Evolutionary conservation across 2,113 vertebrate species (phyloP), one percentile per base, ranked within the genome.

Genomic region (Leiothrix lutea): DNA sequence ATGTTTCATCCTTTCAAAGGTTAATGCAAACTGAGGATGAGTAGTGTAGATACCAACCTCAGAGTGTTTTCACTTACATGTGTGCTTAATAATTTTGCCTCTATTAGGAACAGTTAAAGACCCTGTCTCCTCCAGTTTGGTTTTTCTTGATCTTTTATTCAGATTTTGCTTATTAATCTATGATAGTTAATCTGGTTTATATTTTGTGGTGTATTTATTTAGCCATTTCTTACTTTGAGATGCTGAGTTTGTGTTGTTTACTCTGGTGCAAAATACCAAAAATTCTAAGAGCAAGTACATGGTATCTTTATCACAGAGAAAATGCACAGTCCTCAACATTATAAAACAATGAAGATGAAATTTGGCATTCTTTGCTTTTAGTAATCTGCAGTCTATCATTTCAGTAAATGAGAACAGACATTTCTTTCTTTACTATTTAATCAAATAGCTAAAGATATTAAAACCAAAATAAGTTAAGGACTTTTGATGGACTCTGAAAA

Each of bases 391-490:
- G 22, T 93, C 25, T 89, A 48, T 84, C 42, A 73, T 47, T 90
- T 93, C 53, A 54, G 42, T 45, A 62, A 89, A 85, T 73, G 61
- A 84, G 50, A 94, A 86, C 29, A 96, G 82, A 69, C 57, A 33
- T 91, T 70, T 90, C 31, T 82, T 94, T 74, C 88, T 93, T 96
- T 90, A 69, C n/a, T 71, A 73, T 91, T 95, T 94, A 88, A 95
- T 94, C 80, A 94, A 83, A 69, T 33, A 88, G 65, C 62, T 88
- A 40, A 91, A 95, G 87, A 61, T 88, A 92, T 70, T 93, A 91
- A 87, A 93, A 44, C 9, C 47, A 40, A 64, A 78, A 48, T 50
- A 93, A 80, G 51, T 80, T 73, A 78, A 78, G 45, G 75, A 51
- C 72, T 83, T 91, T 82, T 90, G 93, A 91, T 91, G 80, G 75